Conservation (phyloP, 2,888 invertebrate species). For the Coelopa pilipes region DNA sequence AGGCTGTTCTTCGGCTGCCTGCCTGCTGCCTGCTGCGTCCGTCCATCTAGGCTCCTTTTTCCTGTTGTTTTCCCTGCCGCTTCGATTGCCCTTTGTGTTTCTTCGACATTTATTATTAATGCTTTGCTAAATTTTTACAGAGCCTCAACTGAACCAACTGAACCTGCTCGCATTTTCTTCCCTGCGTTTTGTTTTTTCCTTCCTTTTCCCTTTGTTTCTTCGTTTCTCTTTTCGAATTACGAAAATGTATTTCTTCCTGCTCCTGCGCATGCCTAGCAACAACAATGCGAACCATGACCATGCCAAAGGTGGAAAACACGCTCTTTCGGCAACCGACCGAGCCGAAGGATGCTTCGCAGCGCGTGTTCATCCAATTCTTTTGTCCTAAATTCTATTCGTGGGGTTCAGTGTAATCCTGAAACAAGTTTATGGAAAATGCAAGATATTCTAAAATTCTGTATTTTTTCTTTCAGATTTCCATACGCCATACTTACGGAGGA, state of each 20-base stretch:
- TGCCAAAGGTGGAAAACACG: conserved; percentile 51
- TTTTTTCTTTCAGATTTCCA: no score
- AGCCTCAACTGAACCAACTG: background rate
- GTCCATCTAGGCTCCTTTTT: background rate
- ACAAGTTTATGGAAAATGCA: no score
- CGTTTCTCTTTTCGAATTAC: background rate
- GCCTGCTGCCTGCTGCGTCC: background rate
- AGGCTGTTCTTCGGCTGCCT: background rate
- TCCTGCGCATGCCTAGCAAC: conserved; percentile 10
- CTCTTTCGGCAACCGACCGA: no score
- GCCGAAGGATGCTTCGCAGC: no score
- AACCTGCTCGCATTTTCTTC: background rate
- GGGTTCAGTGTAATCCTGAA: no score
- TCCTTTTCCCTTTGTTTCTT: conserved; percentile 5
- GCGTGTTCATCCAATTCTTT: no score
- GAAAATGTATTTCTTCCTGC: conserved; percentile 3
- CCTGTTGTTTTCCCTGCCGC: background rate
- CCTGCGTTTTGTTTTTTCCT: background rate
- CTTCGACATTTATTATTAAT: conserved; percentile 16
- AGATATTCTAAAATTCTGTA: no score
- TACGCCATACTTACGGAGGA: no score
- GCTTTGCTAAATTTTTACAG: conserved; percentile 14
- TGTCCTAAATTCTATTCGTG: no score
- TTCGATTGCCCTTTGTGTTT: background rate
- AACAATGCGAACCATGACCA: conserved; percentile 60